phyloP scores from a whole-genome alignment of 2,797 vertebrate genomes.

The Microcaecilia unicolor region DNA sequence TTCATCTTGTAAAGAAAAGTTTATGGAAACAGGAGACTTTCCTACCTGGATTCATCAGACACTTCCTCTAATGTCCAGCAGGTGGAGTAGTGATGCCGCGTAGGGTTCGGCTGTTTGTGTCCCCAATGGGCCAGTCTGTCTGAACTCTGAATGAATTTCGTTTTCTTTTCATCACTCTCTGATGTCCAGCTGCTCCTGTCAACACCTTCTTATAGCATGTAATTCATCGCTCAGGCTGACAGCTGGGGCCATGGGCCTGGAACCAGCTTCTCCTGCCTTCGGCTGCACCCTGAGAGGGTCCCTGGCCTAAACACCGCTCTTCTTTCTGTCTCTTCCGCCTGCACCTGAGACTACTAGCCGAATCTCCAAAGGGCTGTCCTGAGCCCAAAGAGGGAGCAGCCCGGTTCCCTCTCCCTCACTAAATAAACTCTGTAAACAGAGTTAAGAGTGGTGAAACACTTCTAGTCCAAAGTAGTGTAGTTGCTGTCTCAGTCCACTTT shows the following conservation, averaged over 20 bases:
- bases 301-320: slow-evolving; percentile 61
- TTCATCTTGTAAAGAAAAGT: too few species aligned
- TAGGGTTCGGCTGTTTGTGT: slow-evolving; percentile 20
- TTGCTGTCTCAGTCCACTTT: too few species aligned
- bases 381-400: not conserved
- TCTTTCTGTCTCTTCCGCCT: slow-evolving; percentile 11
- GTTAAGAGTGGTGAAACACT: not conserved
- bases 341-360: slow-evolving; percentile 38
- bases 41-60: not conserved
- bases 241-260: slow-evolving; percentile 83
- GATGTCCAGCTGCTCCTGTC: slow-evolving; percentile 97
- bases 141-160: slow-evolving; percentile 83
- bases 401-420: not conserved
- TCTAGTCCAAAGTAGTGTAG: not conserved
- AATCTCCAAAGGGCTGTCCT: slow-evolving; percentile 23
- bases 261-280: slow-evolving; percentile 80
- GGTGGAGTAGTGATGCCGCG: slow-evolving; percentile 42
- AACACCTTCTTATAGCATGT: slow-evolving; percentile 91
- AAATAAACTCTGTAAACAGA: not conserved
- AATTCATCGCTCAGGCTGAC: slow-evolving; percentile 87
- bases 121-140: slow-evolving; percentile 70
- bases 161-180: slow-evolving; percentile 87
- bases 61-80: slow-evolving; percentile 36
- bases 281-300: slow-evolving; percentile 63
- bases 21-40: rapidly evolving